phyloP scores from a whole-genome alignment of 2,888 invertebrate species.

The Biston betularia region DNA sequence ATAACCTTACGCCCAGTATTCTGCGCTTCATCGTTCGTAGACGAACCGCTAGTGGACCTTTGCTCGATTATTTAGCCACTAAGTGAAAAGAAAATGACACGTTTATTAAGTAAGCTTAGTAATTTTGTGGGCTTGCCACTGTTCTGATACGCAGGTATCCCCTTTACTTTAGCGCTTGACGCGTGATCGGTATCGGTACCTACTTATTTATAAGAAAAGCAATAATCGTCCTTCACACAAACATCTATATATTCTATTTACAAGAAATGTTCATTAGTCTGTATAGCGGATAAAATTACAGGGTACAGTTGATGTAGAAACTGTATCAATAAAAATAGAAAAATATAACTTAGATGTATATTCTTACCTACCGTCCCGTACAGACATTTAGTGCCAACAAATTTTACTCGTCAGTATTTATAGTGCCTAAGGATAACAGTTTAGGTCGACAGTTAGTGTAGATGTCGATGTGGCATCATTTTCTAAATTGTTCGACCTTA shows the following conservation, averaged over 20 bases:
- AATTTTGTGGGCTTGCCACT: too few species aligned
- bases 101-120: too few species aligned
- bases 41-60: too few species aligned
- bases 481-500: too few species aligned
- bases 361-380: constrained; percentile 47
- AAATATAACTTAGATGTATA: constrained; percentile 10
- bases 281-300: not conserved
- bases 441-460: not conserved
- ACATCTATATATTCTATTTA: not conserved
- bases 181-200: too few species aligned
- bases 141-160: too few species aligned
- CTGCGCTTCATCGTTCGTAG: too few species aligned
- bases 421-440: not conserved
- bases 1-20: too few species aligned
- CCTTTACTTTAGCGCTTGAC: too few species aligned
- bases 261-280: not conserved
- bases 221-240: not conserved
- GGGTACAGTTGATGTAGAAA: constrained; percentile 4
- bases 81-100: too few species aligned
- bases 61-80: too few species aligned
- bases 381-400: constrained; percentile 49
- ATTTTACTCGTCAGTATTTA: constrained; percentile 16
- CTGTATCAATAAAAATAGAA: constrained; percentile 4
- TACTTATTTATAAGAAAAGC: not conserved
- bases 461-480: not conserved